A percentile compares a stretch with the other conserved stretches of the same genome.
These are phyloP conservation scores for Epizoanthus fatuus DNA, from an alignment of 92 coral and sea anemone genomes.

Conservation along the genomic window DNA sequence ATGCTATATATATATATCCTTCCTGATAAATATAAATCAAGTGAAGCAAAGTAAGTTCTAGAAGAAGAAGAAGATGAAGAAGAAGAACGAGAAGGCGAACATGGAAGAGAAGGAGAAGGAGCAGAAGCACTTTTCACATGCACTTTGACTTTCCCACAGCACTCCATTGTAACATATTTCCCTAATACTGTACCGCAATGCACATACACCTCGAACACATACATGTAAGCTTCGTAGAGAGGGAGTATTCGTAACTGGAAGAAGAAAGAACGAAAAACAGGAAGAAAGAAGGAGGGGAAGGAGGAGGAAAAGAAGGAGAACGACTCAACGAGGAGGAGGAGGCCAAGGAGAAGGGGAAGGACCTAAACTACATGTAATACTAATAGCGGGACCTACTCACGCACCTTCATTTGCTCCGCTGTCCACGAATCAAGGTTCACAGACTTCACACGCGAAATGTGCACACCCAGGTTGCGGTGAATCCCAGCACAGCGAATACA, in stretches of 20 bases:
- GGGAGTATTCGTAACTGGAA: no score
- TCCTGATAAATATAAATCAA: background rate
- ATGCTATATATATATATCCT: no score
- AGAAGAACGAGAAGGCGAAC: no score
- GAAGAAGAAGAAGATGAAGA: background rate
- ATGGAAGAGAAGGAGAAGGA: background rate
- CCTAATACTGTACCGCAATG: no score
- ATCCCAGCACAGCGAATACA: constrained; percentile 99
- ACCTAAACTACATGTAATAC: background rate
- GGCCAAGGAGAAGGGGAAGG: background rate
- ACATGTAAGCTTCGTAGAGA: no score
- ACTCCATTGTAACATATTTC: no score
- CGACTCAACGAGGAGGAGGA: no score
- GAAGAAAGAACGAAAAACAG: no score
- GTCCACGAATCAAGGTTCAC: constrained; percentile 99
- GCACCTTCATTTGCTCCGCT: constrained; percentile 93
- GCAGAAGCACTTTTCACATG: background rate
- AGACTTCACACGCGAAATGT: constrained; percentile 95
- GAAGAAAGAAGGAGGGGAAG: background rate
- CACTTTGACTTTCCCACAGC: background rate
- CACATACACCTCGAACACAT: no score
- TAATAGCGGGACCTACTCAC: background rate
- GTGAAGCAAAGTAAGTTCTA: background rate
- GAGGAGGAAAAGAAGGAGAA: background rate
- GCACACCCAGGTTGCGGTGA: constrained; percentile 99